Conservation (phyloP, 2,113 vertebrate genomes). For the Pogonocichla stellata region DNA sequence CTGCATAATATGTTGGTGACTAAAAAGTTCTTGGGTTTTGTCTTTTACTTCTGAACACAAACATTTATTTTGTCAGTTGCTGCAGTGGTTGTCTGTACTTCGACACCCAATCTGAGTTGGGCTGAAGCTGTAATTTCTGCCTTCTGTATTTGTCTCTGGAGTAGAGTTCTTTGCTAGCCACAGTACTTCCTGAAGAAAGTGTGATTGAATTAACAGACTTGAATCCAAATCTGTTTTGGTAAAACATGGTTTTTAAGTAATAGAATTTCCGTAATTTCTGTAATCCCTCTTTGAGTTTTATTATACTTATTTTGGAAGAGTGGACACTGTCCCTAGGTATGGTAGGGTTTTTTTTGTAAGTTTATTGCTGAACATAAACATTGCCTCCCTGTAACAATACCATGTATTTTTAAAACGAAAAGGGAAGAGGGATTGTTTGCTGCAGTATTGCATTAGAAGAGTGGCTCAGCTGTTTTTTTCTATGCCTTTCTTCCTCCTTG, state of each 20-base stretch:
- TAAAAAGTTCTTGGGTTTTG: not conserved
- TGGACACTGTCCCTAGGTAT: not conserved
- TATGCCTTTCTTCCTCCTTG: not conserved
- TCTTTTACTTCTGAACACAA: not conserved
- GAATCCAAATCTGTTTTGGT: not conserved
- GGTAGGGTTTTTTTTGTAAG: not conserved
- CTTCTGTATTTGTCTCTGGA: not conserved
- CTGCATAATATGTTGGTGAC: not conserved
- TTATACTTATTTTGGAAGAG: not conserved
- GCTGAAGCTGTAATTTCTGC: not conserved
- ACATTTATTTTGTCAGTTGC: not conserved
- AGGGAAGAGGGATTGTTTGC: not conserved
- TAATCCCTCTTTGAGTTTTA: not conserved
- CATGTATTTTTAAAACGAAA: not conserved
- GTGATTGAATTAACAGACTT: not conserved
- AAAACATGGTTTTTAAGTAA: not conserved
- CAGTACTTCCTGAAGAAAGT: not conserved
- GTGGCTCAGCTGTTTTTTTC: not conserved
- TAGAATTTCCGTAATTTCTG: not conserved
- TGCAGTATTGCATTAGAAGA: not conserved
- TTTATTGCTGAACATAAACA: not conserved
- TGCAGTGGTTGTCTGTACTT: not conserved
- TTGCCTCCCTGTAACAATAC: not conserved
- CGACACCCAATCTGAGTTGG: not conserved
- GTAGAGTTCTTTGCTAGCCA: not conserved